phyloP scores from a whole-genome alignment of 1,140 invertebrate genomes.

The Brachionus asplanchnoidis region DNA sequence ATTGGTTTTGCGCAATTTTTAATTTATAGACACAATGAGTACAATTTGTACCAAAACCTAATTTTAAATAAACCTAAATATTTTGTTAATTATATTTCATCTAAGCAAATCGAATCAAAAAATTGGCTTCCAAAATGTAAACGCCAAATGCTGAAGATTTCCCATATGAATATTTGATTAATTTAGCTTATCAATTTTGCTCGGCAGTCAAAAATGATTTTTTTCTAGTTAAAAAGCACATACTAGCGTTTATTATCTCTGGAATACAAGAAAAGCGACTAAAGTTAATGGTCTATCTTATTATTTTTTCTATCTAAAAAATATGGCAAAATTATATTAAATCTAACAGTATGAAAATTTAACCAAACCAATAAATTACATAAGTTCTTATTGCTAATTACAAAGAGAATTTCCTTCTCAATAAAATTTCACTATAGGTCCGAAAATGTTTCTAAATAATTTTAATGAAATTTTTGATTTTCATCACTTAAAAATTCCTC shows the following conservation, averaged over 20 bases:
- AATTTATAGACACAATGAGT: neutral
- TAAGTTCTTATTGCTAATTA: neutral
- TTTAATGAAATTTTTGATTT: neutral
- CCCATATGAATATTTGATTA: neutral
- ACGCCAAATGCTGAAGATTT: neutral
- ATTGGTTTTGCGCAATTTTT: neutral
- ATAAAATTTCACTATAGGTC: neutral
- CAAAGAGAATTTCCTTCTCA: neutral
- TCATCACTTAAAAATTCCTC: neutral
- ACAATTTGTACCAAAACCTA: neutral
- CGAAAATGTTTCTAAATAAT: neutral
- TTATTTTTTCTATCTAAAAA: neutral
- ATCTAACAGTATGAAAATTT: neutral
- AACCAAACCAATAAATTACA: neutral
- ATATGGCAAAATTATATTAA: neutral
- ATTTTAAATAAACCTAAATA: neutral
- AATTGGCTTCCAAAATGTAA: neutral
- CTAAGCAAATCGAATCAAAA: neutral
- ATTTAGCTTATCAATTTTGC: neutral
- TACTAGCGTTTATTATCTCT: neutral
- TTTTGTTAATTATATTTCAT: neutral
- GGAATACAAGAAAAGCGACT: neutral
- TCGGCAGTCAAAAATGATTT: neutral
- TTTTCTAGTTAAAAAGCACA: neutral
- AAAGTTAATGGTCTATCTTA: neutral